Evolutionary conservation across 2,797 vertebrate genomes (phyloP), one percentile per base, ranked within the genome.

Genomic region (Enteromius treurensis): DNA sequence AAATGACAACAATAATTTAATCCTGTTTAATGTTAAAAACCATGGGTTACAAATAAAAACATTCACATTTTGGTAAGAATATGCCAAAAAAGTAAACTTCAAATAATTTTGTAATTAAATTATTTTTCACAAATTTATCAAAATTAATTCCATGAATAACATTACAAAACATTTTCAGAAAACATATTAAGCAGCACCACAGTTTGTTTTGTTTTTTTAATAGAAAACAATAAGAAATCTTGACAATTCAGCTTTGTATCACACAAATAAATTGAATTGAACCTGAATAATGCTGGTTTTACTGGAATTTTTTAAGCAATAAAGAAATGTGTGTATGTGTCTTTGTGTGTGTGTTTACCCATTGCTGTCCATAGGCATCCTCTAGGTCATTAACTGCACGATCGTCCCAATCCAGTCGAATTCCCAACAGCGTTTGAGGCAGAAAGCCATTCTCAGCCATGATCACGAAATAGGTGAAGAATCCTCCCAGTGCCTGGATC

Each of bases 381-480:
- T 97, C 96, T 84, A 98, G 88, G 87, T 98, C 97, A 0, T 97
- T 98, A 58, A 91, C 82, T 2, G 92, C 89, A 0, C 96, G 94
- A 86, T 96, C 90, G 0, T 98, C 97, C 97, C 97, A 99, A 8
- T 87, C 77, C 42, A 98, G 84, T n/a, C 97, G 96, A 85, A 98
- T 93, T 1, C 97, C 97, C 65, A 97, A 53, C 76, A 98, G 89
- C 0, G 77, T 84, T 0, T 19, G 2, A 0, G 96, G 97, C 58
- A 93, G 90, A 91, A 99, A 99, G 0, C 97, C 97, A 0, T 98
- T 98, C 90, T 99, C 97, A 0, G 96, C 95, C 96, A 99, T 87
- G 89, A 99, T 98, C 88, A 99, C 97, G 70, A 98, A 98, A 89
- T 99, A 99, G 29, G 97, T 96, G 92, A 99, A 99, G 86, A 99